A percentile compares a stretch with the other conserved stretches of the same genome.
These are phyloP conservation scores for Neuroscelio doddi DNA, from an alignment of 2,888 invertebrate species.

Conservation along the genomic window DNA sequence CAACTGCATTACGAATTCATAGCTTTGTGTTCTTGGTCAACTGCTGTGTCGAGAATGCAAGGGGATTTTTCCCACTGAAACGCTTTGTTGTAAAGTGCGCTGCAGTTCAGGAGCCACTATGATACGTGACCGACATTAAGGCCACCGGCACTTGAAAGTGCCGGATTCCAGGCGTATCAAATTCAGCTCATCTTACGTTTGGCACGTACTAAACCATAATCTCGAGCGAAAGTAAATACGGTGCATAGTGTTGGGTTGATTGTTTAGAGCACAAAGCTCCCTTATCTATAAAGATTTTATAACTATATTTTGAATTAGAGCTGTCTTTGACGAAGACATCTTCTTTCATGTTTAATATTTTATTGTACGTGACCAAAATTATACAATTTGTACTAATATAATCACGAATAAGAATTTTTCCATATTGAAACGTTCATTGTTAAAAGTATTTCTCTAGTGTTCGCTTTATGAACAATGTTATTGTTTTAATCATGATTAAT, in stretches of 20 bases:
- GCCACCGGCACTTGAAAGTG: slow-evolving; percentile 39
- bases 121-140: slow-evolving; percentile 60
- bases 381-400: too few species aligned
- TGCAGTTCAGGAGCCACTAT: slow-evolving; percentile 48
- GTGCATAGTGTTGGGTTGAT: slow-evolving; percentile 23
- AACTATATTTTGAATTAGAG: slow-evolving; percentile 27
- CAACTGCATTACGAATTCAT: slow-evolving; percentile 48
- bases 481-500: too few species aligned
- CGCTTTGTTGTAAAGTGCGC: slow-evolving; percentile 50
- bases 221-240: slow-evolving; percentile 40
- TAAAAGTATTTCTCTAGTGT: too few species aligned
- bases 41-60: slow-evolving; percentile 45
- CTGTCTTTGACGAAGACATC: too few species aligned
- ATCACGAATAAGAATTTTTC: too few species aligned
- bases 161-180: slow-evolving; percentile 47
- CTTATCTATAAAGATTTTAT: slow-evolving; percentile 17
- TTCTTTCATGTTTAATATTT: too few species aligned
- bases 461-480: too few species aligned
- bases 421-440: too few species aligned
- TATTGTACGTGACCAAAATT: too few species aligned
- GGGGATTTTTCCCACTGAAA: slow-evolving; percentile 38
- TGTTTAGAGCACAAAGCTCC: slow-evolving; percentile 34
- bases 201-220: slow-evolving; percentile 48
- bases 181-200: slow-evolving; percentile 47
- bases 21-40: slow-evolving; percentile 45